Base-by-base conservation (phyloP, 2,888 invertebrate genomes). In the Barypeithes pellucidus region DNA sequence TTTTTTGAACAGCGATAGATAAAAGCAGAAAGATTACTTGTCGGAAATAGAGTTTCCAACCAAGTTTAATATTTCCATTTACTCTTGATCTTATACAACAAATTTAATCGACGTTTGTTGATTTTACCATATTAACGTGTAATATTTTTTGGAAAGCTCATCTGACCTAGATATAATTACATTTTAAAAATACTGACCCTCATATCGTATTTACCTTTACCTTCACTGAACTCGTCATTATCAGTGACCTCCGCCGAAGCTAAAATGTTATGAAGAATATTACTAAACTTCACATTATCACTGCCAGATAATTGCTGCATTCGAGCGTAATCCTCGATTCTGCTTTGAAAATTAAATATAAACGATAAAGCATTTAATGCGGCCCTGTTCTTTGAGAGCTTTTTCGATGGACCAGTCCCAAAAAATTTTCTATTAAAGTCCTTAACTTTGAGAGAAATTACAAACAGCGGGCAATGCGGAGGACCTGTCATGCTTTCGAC, bases 401-500 rank as follows among this genome's bases (percentile, higher is more conserved):
- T 89, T 84, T 90, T 90, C 75, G 89, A 89, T 61, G 88, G 86
- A 22, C 90, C 90, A 72, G 85, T 84, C 39, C 90, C 90, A 77
- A 86, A 83, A 85, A 86, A 91, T 84, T 65, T 72, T 41, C 33
- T 11, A 16, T 86, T 86, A 79, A 88, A 87, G 12, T 88, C 88
- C 80, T 89, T 91, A 81, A 87, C 92, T 82, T 90, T 90, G 9
- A 96, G 95, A 7, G 92, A 90, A 78, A 97, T 93, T n/a, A 92
- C 93, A 87, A 97, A 97, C 79, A 91, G 89, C 0, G 97, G 97
- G 57, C 94, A 93, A 87, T 97, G 97, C 9, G 95, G 92, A 0
- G 96, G 96, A 0, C 97, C 97, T 24, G 90, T 90, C 86, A 94
- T 93, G 70, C 91, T 90, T 71, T 94, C 88, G 77, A 95, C 89